phyloP scores from a whole-genome alignment of 2,113 vertebrate species.

The Paratilapia polleni region DNA sequence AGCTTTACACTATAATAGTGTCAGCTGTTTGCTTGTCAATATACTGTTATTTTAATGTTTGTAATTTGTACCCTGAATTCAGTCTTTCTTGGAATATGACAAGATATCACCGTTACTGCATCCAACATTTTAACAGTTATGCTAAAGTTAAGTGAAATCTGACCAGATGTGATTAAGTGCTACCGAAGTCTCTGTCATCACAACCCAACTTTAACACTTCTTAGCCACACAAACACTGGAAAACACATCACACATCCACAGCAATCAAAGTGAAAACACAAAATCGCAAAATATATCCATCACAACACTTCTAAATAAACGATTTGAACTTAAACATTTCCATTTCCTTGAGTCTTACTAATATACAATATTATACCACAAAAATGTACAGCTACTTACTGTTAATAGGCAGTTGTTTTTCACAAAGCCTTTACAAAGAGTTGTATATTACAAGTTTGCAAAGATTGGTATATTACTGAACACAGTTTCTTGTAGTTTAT shows the following conservation, averaged over 20 bases:
- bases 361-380: neutral
- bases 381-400: neutral
- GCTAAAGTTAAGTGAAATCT: too few species aligned
- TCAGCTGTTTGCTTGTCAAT: too few species aligned
- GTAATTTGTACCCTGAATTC: fast-evolving
- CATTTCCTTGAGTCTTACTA: neutral
- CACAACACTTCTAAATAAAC: neutral
- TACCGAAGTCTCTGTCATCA: fast-evolving
- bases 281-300: neutral
- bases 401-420: neutral
- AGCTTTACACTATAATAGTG: neutral
- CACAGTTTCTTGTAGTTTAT: neutral
- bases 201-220: neutral
- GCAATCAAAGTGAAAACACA: neutral
- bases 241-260: neutral
- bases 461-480: neutral
- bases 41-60: neutral
- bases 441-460: neutral
- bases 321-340: neutral
- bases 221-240: neutral
- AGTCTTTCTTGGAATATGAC: neutral
- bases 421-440: neutral
- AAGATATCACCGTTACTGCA: too few species aligned
- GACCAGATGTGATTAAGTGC: neutral
- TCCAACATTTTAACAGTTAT: too few species aligned